Percentiles rank a stretch among this genome's conserved stretches.
Evolutionary conservation across 2,888 invertebrate species (phyloP).

Genomic region (Lasius fuliginosus): DNA sequence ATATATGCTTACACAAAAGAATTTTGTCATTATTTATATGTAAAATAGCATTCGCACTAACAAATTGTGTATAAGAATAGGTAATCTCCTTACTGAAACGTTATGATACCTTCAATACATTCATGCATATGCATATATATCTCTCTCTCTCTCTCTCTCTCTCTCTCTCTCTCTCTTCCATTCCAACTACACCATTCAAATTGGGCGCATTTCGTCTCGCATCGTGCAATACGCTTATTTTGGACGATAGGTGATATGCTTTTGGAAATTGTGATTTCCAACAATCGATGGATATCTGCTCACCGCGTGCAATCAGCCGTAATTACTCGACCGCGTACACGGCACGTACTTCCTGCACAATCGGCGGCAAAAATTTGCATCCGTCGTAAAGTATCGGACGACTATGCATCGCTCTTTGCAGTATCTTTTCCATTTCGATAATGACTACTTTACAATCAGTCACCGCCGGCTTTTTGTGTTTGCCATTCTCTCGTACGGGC

Average conservation of each 20-base stretch:
- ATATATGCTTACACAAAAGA: neutral
- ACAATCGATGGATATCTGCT: conserved; percentile 29
- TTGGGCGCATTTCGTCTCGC: neutral
- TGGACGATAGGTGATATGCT: conserved; percentile 1
- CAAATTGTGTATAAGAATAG: neutral
- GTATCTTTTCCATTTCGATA: conserved; percentile 35
- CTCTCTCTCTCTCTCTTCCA: neutral
- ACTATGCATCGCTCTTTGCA: conserved; percentile 6
- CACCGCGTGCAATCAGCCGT: conserved; percentile 30
- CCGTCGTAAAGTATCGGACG: neutral
- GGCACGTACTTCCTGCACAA: conserved; percentile 28
- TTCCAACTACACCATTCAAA: neutral
- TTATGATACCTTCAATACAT: neutral
- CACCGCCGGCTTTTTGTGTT: conserved; percentile 13
- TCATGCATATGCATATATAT: no score
- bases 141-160: neutral
- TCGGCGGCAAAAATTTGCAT: conserved; percentile 27
- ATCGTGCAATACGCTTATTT: conserved; percentile 9
- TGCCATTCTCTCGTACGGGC: neutral
- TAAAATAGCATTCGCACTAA: neutral
- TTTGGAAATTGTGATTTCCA: conserved; percentile 27
- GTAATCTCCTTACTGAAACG: neutral
- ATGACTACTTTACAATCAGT: conserved; percentile 41
- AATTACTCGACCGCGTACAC: conserved; percentile 35
- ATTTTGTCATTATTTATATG: neutral